Percentiles rank a stretch among this genome's conserved stretches.
These are phyloP conservation scores for Diplodus puntazzo DNA, from an alignment of 2,797 vertebrate species.

Conservation along the genomic window DNA sequence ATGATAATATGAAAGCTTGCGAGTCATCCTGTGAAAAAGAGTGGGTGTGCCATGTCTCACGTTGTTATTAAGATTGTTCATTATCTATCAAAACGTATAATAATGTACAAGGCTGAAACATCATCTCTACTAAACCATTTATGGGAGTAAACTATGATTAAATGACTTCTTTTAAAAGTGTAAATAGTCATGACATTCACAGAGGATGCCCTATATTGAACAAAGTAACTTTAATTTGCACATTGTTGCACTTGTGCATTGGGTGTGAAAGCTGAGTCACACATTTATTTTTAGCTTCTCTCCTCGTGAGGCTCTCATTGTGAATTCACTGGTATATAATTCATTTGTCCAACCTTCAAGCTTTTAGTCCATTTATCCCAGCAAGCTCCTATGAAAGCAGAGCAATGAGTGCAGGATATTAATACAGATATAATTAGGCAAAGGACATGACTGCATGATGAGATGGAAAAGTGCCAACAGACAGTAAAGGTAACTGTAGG, in stretches of 20 bases:
- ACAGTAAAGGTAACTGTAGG: conserved; percentile 57
- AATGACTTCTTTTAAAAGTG: background rate
- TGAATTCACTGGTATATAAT: background rate
- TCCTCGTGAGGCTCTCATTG: background rate
- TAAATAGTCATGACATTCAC: background rate
- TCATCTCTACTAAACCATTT: too few species aligned
- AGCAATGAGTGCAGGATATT: conserved; percentile 63
- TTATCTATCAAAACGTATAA: too few species aligned
- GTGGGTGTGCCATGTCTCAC: too few species aligned
- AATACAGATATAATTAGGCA: conserved; percentile 77
- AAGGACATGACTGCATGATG: conserved; percentile 62
- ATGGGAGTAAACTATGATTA: too few species aligned
- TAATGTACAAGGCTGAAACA: too few species aligned
- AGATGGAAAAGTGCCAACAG: conserved; percentile 71
- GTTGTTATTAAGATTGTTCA: too few species aligned
- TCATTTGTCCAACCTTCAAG: conserved; percentile 4
- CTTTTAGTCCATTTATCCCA: conserved; percentile 13
- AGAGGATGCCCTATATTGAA: background rate
- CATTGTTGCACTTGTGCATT: background rate
- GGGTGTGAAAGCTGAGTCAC: background rate
- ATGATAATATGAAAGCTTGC: too few species aligned
- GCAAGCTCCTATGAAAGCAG: conserved; percentile 42
- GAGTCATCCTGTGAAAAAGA: too few species aligned
- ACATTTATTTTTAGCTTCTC: conserved; percentile 1
- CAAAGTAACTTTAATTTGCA: background rate